A percentile compares a stretch with the other conserved stretches of the same genome.
Conservation (phyloP, 2,113 vertebrate genomes). For the Centropristis striata region DNA sequence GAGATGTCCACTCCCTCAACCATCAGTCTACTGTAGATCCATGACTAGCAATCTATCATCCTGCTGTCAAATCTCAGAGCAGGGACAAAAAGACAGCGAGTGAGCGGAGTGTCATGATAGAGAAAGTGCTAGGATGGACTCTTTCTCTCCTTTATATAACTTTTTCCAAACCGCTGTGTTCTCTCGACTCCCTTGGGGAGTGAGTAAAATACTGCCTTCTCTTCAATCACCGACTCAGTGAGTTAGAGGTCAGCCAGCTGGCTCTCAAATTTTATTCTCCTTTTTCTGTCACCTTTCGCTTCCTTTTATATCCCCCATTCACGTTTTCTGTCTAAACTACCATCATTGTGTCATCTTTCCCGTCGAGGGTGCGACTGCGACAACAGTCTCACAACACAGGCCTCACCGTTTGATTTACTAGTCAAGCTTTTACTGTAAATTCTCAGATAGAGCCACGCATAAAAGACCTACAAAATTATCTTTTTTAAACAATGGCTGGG, state of each 20-base stretch:
- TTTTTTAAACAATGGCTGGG: neutral
- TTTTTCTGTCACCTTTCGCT: constrained; percentile 28
- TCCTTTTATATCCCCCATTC: constrained; percentile 20
- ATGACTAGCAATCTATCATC: constrained; percentile 57
- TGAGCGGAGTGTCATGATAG: constrained; percentile 29
- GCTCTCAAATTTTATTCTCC: constrained; percentile 25
- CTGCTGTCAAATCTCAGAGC: constrained; percentile 53
- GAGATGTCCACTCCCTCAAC: constrained; percentile 33
- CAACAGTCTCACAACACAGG: neutral
- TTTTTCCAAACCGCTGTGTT: constrained; percentile 31
- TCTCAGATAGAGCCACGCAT: neutral
- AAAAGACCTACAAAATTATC: neutral
- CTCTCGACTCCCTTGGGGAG: constrained; percentile 22
- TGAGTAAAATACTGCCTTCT: constrained; percentile 52
- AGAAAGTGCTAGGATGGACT: constrained; percentile 41
- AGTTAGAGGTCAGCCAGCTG: constrained; percentile 66
- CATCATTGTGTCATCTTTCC: constrained; percentile 17
- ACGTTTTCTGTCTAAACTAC: neutral
- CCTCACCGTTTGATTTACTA: neutral
- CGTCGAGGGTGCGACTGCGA: neutral
- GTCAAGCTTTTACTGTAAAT: neutral
- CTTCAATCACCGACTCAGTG: constrained; percentile 40
- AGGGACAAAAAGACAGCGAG: constrained; percentile 26
- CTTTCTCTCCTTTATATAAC: constrained; percentile 50
- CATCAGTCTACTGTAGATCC: constrained; percentile 34